Percentiles rank a stretch among this genome's conserved stretches.
Evolutionary conservation across 2,888 invertebrate species (phyloP).

Genomic region (Plagiodera versicolora): DNA sequence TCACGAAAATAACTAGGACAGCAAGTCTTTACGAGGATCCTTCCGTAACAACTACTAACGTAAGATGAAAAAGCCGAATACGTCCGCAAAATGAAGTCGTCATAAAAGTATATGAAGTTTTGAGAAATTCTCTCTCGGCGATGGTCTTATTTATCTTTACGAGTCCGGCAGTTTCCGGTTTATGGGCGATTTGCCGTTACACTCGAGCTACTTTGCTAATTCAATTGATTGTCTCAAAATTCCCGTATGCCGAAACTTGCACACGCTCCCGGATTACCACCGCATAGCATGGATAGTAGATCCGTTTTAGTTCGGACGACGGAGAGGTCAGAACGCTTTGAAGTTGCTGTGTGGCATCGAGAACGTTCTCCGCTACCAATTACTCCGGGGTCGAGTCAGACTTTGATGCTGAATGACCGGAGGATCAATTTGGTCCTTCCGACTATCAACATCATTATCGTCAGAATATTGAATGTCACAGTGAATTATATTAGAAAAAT

Average conservation of each 20-base stretch:
- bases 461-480: no score
- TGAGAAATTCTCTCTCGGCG: constrained; percentile 10
- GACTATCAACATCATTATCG: no score
- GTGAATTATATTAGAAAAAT: no score
- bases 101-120: constrained; percentile 18
- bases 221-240: constrained; percentile 16
- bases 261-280: constrained; percentile 13
- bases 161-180: constrained; percentile 14
- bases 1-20: no score
- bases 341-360: constrained; percentile 3
- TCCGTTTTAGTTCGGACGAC: constrained; percentile 4
- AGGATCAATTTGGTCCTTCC: no score
- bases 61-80: not conserved
- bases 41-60: not conserved
- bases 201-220: constrained; percentile 14
- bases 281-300: constrained; percentile 13
- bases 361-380: not conserved
- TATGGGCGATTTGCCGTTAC: constrained; percentile 13
- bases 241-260: constrained; percentile 16
- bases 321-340: constrained; percentile 1
- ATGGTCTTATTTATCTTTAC: constrained; percentile 15
- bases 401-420: not conserved
- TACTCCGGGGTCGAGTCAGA: not conserved
- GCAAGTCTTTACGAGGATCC: no score
- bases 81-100: constrained; percentile 2